Base-by-base conservation (phyloP, 2,797 vertebrate genomes). In the Muscicapa comitata region DNA sequence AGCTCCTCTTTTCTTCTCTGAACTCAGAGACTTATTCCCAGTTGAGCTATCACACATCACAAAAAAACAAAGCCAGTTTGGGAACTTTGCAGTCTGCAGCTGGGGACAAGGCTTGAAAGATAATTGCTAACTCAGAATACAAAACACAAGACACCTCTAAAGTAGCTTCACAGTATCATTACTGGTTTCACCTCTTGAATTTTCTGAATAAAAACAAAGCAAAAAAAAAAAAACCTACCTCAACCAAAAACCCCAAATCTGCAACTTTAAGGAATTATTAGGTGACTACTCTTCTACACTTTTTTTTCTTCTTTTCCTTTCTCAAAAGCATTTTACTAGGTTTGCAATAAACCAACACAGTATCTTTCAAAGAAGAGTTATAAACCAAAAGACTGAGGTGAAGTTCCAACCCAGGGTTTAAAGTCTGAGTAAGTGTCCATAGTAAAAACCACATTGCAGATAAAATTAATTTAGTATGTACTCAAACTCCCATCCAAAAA, bases 141-240 rank as follows among this genome's bases (percentile, higher is more conserved):
- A 70, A 51, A 87, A 57, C 16, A 40, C 12, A 45, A 40, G 23
- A 35, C 18, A 62, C 13, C 9, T 85, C 19, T 20, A 62, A 73
- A 48, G n/a, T 17, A 48, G 31, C 43, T 66, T 88, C 38, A 17
- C 37, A 40, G 21, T 48, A 66, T 31, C 15, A 40, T 43, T 81
- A 50, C 11, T 25, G 4, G 25, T 54, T 78, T 82, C 1, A 67
- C 4, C 24, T 40, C 38, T 62, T 38, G 29, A 4, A 53, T 58
- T 71, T 84, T 84, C 31, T 48, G 9, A 59, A 55, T 21, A 19
- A 33, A 67, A 77, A 38, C 19, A 42, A 28, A 67, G 17, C 6
- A 12, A 51, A 23, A 21, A 48, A 51, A 21, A 23, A 48, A 51
- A 29, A 1, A 0, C 2, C 8, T 12, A 62, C 11, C 13, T 6